A percentile compares a stretch with the other conserved stretches of the same genome.
These are phyloP conservation scores for Neoarius graeffei DNA, from an alignment of 2,113 vertebrate species.

Conservation along the genomic window DNA sequence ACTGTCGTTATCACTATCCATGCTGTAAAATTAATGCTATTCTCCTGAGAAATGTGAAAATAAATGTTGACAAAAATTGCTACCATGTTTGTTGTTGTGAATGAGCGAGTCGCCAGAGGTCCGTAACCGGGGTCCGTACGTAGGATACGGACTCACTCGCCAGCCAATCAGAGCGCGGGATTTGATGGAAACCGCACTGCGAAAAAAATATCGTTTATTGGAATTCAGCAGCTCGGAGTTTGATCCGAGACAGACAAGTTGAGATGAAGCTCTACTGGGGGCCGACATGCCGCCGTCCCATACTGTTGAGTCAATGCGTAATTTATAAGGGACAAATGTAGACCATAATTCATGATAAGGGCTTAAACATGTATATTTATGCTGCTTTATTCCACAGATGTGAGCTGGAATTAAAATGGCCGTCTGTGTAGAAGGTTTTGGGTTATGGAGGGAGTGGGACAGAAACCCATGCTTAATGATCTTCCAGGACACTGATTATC, in stretches of 20 bases:
- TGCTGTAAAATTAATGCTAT: too few relatives aligned
- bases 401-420: slow-evolving; percentile 14
- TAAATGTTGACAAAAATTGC: too few relatives aligned
- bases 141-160: too few relatives aligned
- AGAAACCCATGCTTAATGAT: not conserved
- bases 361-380: slow-evolving; percentile 37
- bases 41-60: too few relatives aligned
- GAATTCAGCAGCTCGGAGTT: not conserved
- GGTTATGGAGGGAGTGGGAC: not conserved
- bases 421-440: not conserved
- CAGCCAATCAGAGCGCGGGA: too few relatives aligned
- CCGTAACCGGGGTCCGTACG: too few relatives aligned
- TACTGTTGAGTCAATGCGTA: slow-evolving; percentile 24
- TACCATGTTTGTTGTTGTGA: too few relatives aligned
- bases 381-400: slow-evolving; percentile 32
- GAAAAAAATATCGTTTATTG: not conserved
- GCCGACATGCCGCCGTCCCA: not conserved
- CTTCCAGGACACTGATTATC: not conserved
- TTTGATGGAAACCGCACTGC: too few relatives aligned
- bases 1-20: too few relatives aligned
- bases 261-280: not conserved
- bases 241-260: not conserved
- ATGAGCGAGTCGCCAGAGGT: too few relatives aligned
- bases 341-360: not conserved
- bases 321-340: slow-evolving; percentile 38